Percentiles rank a stretch among this genome's conserved stretches.
Conservation (phyloP, 2,113 vertebrate species). For the Alectura lathami region DNA sequence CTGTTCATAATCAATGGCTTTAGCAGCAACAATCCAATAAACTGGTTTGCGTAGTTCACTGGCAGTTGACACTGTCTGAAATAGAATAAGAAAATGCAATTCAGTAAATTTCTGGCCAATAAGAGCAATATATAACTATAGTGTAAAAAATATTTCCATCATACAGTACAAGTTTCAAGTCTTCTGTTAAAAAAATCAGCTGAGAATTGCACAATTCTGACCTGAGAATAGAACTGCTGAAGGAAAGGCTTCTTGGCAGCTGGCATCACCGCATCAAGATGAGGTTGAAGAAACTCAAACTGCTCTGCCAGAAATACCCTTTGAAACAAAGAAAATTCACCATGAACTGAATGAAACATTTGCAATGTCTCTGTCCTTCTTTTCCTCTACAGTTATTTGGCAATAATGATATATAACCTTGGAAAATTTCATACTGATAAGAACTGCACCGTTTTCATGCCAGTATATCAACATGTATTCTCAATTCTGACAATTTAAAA, state of each 20-base stretch:
- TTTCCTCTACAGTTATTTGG: not conserved
- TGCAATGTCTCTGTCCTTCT: not conserved
- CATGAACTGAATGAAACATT: not conserved
- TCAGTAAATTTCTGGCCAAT: not conserved
- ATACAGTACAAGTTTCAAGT: not conserved
- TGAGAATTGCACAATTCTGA: conserved; percentile 53
- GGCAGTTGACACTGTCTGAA: conserved; percentile 96
- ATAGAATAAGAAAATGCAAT: conserved; percentile 27
- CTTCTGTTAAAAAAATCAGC: not conserved
- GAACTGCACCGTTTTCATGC: fast-evolving
- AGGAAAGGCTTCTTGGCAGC: conserved; percentile 97
- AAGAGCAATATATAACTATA: not conserved
- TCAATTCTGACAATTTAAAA: not conserved
- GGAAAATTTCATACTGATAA: not conserved
- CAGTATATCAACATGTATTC: not conserved
- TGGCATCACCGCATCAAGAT: conserved; percentile 97
- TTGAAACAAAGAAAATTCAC: conserved; percentile 41
- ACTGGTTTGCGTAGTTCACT: conserved; percentile 96
- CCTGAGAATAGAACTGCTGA: conserved; percentile 99
- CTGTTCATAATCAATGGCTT: conserved; percentile 98
- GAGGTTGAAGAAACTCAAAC: conserved; percentile 95
- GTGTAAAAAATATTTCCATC: not conserved
- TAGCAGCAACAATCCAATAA: conserved; percentile 98
- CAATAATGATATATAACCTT: not conserved
- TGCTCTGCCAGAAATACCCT: conserved; percentile 97